Evolutionary conservation across 2,888 invertebrate genomes (phyloP), one percentile per base, ranked within the genome.

Genomic region (Tridacna crocea): DNA sequence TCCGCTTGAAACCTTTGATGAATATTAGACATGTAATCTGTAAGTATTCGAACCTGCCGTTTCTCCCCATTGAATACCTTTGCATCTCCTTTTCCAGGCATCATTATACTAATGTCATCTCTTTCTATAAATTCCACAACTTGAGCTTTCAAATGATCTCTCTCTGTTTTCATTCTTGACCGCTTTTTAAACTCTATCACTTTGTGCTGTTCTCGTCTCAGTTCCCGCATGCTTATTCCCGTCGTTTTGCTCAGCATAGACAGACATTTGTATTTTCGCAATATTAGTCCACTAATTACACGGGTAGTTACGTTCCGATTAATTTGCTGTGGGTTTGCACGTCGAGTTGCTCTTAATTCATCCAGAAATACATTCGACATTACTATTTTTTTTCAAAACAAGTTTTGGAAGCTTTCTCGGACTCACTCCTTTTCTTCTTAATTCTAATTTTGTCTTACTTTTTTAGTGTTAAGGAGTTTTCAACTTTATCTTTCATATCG

Each of bases 1-100:
- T n/a, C n/a, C n/a, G 87, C 19, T 72, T n/a, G n/a, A n/a, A n/a
- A n/a, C 84, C 85, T 24, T 88, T 83, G 4, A 87, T n/a, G 15
- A 87, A 77, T 10, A 85, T 47, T 65, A 83, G 81, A 68, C 46
- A 84, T 22, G 47, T 80, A 84, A 72, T 85, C 84, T 22, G 79
- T 87, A 15, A 85, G 60, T 6, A 84, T 72, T 51, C 74, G 65
- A 6, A 72, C 80, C 60, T 88, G 85, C 17, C 72, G 48, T 63
- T 78, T 27, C 15, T 72, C 55, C 11, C 19, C 72, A 12, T 51
- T 24, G 8, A 15, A 70, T 63, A 74, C 77, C n/a, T 72, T 80
- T 15, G 46, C 58, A 80, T 86, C 85, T 26, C 27, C 70, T 63
- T 87, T 86, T 17, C 87, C 86, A 11, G 87, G 88, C 46, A 72